Percentiles rank a stretch among this genome's conserved stretches.
These are phyloP conservation scores for Contarinia nasturtii DNA, from an alignment of 1,140 invertebrate species.

Conservation along the genomic window DNA sequence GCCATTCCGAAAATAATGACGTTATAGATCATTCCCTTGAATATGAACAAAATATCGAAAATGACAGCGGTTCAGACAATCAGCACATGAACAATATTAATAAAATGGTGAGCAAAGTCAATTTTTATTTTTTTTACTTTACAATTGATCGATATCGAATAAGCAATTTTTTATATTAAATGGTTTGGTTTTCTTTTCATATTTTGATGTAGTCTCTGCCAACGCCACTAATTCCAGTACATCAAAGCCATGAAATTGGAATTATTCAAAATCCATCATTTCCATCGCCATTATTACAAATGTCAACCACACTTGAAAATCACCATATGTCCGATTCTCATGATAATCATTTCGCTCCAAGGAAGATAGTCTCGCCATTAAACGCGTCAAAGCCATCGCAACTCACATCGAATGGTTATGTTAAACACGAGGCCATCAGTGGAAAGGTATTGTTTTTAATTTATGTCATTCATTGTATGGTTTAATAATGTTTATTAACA, in stretches of 20 bases:
- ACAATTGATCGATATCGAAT: too few species aligned
- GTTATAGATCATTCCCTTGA: not conserved
- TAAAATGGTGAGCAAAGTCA: too few species aligned
- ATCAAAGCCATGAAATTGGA: not conserved
- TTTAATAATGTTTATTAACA: too few species aligned
- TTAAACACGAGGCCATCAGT: not conserved
- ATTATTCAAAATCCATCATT: not conserved
- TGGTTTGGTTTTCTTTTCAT: too few species aligned
- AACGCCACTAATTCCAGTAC: not conserved
- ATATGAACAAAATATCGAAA: not conserved
- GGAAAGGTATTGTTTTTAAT: not conserved
- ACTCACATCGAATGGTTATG: slow-evolving; percentile 1
- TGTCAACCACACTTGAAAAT: not conserved
- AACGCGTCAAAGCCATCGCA: slow-evolving; percentile 1
- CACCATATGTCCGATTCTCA: not conserved
- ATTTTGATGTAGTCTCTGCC: not conserved
- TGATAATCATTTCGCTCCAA: not conserved
- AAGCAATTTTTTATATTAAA: too few species aligned
- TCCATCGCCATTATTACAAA: not conserved
- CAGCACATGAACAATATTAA: too few species aligned
- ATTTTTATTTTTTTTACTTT: too few species aligned
- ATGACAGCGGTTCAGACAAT: not conserved
- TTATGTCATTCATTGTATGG: too few species aligned
- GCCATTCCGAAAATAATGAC: not conserved
- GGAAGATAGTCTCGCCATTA: not conserved